phyloP scores from a whole-genome alignment of 2,888 invertebrate species.

The Yponomeuta malinellus region DNA sequence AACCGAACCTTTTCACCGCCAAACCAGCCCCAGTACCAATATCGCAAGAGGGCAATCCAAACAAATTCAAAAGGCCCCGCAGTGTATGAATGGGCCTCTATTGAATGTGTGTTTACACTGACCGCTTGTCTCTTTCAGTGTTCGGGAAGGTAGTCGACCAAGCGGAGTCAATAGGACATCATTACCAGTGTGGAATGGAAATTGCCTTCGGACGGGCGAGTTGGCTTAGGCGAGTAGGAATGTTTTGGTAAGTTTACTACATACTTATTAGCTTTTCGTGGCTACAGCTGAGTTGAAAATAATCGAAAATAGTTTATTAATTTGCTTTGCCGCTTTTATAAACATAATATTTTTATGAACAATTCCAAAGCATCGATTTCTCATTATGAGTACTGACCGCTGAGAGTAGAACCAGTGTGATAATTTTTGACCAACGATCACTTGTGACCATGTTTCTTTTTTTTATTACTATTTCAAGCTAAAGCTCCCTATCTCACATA shows the following conservation, averaged over 20 bases:
- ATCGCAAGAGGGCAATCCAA: conserved; percentile 4
- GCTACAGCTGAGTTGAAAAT: too few species aligned
- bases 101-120: conserved; percentile 60
- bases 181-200: conserved; percentile 43
- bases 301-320: too few species aligned
- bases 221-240: conserved; percentile 3
- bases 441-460: too few species aligned
- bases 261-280: too few species aligned
- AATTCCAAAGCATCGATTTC: too few species aligned
- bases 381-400: too few species aligned
- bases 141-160: conserved; percentile 30
- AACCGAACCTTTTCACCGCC: background rate
- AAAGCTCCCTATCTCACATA: too few species aligned
- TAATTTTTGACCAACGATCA: too few species aligned
- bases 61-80: conserved; percentile 14
- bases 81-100: conserved; percentile 45
- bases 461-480: too few species aligned
- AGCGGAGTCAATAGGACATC: conserved; percentile 58
- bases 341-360: too few species aligned
- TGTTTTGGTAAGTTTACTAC: background rate
- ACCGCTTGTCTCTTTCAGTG: conserved; percentile 66
- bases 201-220: conserved; percentile 8
- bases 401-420: too few species aligned
- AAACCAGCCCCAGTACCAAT: background rate
- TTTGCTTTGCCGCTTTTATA: too few species aligned